Conservation (phyloP, 2,888 invertebrate genomes). For the Agrochola circellaris region DNA sequence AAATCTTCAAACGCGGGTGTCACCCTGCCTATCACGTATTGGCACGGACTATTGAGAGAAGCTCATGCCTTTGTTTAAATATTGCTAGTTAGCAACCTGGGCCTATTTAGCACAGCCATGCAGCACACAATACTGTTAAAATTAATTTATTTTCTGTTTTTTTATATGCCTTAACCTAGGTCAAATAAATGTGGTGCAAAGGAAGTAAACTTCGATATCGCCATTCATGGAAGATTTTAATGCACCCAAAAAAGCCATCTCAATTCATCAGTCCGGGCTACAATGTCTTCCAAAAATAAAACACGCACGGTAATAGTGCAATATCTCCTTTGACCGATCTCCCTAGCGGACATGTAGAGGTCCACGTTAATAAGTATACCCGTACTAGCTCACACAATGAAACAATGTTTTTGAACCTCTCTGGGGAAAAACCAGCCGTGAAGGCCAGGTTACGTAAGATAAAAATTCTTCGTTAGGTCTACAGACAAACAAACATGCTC, state of each 20-base stretch:
- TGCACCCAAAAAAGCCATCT: neutral
- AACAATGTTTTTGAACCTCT: conserved; percentile 36
- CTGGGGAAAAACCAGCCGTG: conserved; percentile 42
- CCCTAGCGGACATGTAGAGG: conserved; percentile 22
- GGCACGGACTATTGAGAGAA: too few species aligned
- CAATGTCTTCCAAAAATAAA: conserved; percentile 6
- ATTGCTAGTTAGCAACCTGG: neutral
- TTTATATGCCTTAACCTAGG: neutral
- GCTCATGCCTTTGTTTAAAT: neutral
- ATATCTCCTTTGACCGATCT: conserved; percentile 21
- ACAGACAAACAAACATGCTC: conserved; percentile 34
- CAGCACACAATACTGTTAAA: too few species aligned
- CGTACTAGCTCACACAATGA: conserved; percentile 9
- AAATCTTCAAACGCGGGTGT: too few species aligned
- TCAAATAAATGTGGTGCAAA: neutral
- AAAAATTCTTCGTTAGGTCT: conserved; percentile 48
- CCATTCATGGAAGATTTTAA: neutral
- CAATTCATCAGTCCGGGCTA: neutral
- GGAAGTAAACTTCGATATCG: neutral
- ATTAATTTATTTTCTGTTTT: neutral
- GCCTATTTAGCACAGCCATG: too few species aligned
- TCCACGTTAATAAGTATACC: conserved; percentile 2
- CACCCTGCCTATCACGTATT: too few species aligned
- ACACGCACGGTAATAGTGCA: neutral
- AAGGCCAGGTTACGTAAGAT: conserved; percentile 40